These are phyloP conservation scores for Crocodylus rhombifer DNA, from an alignment of 2,797 vertebrate genomes.

Conservation along the genomic window DNA sequence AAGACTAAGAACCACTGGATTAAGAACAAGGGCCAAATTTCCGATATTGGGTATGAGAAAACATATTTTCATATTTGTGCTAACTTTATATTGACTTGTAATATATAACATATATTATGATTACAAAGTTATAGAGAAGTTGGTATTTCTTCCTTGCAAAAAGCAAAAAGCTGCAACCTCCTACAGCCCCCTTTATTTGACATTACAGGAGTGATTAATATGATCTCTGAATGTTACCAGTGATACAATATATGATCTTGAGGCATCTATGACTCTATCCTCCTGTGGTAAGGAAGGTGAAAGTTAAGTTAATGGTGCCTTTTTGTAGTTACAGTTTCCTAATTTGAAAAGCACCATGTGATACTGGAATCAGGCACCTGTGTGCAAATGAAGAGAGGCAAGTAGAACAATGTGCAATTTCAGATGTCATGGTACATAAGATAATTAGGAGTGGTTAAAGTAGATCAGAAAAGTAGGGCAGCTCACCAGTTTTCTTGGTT, in stretches of 20 bases:
- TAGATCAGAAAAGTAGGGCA: background rate
- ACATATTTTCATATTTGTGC: background rate
- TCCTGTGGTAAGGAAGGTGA: background rate
- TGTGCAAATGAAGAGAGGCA: background rate
- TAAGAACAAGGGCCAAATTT: background rate
- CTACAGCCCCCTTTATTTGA: background rate
- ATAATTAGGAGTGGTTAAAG: background rate
- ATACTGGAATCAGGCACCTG: background rate
- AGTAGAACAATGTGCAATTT: background rate
- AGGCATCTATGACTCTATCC: background rate
- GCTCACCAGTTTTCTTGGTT: background rate
- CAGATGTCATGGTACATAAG: background rate
- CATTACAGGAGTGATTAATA: background rate
- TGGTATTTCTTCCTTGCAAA: background rate
- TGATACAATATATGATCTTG: too few species aligned
- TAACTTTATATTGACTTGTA: background rate
- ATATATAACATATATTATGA: background rate
- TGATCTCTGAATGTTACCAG: background rate
- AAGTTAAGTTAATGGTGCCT: background rate
- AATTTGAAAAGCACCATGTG: background rate
- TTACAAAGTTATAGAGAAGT: background rate
- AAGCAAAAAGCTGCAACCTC: background rate
- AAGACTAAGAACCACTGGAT: too few species aligned
- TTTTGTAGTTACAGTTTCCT: background rate
- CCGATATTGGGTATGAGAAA: background rate